Conservation (phyloP, 2,113 vertebrate species). For the Pangasianodon hypophthalmus region DNA sequence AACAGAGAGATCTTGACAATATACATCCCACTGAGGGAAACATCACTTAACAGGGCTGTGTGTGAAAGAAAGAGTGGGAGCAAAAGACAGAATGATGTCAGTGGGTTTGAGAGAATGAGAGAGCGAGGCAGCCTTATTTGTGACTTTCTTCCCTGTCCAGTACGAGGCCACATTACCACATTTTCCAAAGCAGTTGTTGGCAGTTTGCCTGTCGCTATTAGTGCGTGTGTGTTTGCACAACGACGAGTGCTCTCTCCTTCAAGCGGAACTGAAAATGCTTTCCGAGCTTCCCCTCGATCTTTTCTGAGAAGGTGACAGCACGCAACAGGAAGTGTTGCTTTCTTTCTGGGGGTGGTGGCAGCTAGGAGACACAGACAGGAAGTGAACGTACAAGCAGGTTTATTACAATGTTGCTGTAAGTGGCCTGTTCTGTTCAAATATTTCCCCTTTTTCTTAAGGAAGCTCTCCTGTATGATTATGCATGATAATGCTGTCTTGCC, state of each 20-base stretch:
- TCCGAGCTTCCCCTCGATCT: slow-evolving; percentile 62
- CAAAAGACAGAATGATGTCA: background rate
- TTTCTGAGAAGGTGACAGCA: slow-evolving; percentile 55
- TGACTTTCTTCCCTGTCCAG: slow-evolving; percentile 1
- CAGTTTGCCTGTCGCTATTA: background rate
- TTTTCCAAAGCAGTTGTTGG: slow-evolving; percentile 7
- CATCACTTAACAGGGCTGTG: background rate
- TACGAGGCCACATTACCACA: background rate
- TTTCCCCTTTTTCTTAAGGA: background rate
- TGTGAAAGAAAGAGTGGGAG: background rate
- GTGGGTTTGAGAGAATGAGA: background rate
- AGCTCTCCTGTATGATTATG: background rate
- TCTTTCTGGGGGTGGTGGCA: slow-evolving; percentile 31
- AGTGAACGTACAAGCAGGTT: slow-evolving; percentile 28
- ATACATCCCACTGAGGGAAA: background rate
- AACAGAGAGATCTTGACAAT: slow-evolving; percentile 21
- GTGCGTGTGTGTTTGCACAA: slow-evolving; percentile 31
- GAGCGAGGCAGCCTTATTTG: background rate
- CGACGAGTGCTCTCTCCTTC: slow-evolving; percentile 7
- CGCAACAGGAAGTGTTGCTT: slow-evolving; percentile 52
- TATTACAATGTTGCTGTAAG: background rate
- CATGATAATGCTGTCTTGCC: background rate
- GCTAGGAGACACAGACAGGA: slow-evolving; percentile 44
- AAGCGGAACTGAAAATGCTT: slow-evolving; percentile 59
- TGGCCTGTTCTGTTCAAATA: background rate